phyloP scores from a whole-genome alignment of 1,140 invertebrate genomes.

The Oryctes rhinoceros region DNA sequence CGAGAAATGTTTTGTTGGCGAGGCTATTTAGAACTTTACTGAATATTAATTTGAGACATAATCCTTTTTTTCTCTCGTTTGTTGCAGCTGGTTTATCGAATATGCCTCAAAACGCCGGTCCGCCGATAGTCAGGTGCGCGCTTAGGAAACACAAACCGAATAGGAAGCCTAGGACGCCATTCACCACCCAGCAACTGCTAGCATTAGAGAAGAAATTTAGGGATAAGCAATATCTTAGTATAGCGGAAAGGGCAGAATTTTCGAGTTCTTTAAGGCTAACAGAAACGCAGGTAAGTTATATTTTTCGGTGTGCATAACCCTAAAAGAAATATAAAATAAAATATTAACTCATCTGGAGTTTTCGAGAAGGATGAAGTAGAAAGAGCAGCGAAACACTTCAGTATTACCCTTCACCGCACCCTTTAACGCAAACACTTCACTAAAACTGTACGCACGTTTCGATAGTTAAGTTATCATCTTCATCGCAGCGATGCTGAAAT shows the following conservation, averaged over 20 bases:
- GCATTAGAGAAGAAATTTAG: constrained; percentile 96
- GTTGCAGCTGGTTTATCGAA: constrained; percentile 53
- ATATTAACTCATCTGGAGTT: too few relatives aligned
- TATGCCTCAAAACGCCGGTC: constrained; percentile 49
- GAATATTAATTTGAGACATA: too few relatives aligned
- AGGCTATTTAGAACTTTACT: too few relatives aligned
- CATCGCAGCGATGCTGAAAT: too few relatives aligned
- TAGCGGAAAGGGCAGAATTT: constrained; percentile 96
- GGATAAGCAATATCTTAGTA: constrained; percentile 95
- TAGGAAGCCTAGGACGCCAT: constrained; percentile 95
- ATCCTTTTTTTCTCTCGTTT: constrained; percentile 6
- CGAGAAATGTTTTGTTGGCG: too few relatives aligned
- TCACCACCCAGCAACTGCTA: constrained; percentile 94
- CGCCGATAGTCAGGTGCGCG: constrained; percentile 59
- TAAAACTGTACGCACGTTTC: too few relatives aligned
- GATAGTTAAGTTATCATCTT: too few relatives aligned
- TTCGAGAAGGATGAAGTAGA: too few relatives aligned
- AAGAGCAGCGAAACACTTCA: too few relatives aligned
- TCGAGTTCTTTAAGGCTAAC: constrained; percentile 91
- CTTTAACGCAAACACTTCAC: too few relatives aligned
- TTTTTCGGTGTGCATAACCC: not conserved
- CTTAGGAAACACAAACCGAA: constrained; percentile 81
- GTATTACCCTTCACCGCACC: too few relatives aligned
- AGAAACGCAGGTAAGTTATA: constrained; percentile 84
- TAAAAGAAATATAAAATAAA: too few relatives aligned